Evolutionary conservation across 2,888 invertebrate species (phyloP).

Genomic region (Tanytarsus gracilentus): DNA sequence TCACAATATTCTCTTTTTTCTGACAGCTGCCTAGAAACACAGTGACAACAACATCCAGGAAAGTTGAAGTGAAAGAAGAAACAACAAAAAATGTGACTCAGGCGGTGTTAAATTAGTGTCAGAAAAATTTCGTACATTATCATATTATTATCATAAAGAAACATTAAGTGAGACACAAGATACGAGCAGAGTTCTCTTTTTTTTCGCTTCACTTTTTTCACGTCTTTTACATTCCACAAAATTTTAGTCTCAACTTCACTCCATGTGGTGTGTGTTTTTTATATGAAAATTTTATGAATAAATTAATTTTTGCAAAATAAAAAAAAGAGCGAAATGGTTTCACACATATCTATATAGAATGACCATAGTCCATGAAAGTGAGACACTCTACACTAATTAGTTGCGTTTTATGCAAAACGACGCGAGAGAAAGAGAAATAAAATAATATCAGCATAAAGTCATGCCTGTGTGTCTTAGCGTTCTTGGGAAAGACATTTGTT

Average conservation of each 20-base stretch:
- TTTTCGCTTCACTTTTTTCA: slow-evolving; percentile 10
- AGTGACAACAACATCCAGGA: neutral
- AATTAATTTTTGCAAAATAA: slow-evolving; percentile 4
- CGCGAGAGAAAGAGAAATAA: neutral
- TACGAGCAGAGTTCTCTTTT: slow-evolving; percentile 5
- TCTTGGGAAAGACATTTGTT: too few species aligned
- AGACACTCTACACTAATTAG: too few species aligned
- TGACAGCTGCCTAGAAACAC: neutral
- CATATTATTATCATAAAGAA: slow-evolving; percentile 25
- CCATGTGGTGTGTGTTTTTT: slow-evolving; percentile 1
- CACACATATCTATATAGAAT: neutral
- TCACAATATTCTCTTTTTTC: neutral
- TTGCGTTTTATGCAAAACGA: neutral
- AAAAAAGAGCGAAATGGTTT: neutral
- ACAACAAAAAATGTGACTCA: too few species aligned
- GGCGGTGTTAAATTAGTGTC: slow-evolving; percentile 26
- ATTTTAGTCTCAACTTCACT: too few species aligned
- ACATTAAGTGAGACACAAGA: slow-evolving; percentile 22
- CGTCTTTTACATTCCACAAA: slow-evolving; percentile 9
- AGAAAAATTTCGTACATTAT: slow-evolving; percentile 15
- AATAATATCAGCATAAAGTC: neutral
- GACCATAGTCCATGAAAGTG: too few species aligned
- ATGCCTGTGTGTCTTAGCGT: too few species aligned
- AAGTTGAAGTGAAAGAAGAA: neutral
- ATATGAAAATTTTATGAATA: neutral